These are phyloP conservation scores for Cylloceria caligata DNA, from an alignment of 2,888 invertebrate genomes.

Conservation along the genomic window DNA sequence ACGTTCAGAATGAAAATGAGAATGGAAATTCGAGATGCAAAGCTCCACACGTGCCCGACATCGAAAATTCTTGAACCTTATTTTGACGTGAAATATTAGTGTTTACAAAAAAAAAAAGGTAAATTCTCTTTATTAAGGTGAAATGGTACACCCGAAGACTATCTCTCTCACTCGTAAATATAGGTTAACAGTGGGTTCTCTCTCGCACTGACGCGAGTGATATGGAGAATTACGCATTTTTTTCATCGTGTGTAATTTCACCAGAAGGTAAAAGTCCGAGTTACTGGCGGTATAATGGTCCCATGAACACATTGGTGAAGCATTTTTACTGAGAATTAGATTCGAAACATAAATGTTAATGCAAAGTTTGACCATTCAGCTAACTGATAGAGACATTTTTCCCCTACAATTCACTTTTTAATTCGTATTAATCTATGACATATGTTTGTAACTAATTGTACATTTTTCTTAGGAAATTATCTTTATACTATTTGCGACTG, in stretches of 20 bases:
- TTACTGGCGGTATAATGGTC: background rate
- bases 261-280: background rate
- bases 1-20: constrained; percentile 27
- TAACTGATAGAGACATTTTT: no score
- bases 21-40: constrained; percentile 15
- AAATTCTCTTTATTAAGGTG: background rate
- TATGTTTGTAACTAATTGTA: no score
- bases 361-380: background rate
- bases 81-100: background rate
- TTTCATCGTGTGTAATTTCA: background rate
- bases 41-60: constrained; percentile 19
- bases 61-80: constrained; percentile 6
- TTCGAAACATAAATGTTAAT: background rate
- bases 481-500: no score
- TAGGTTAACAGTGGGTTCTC: background rate
- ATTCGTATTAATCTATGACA: no score
- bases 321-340: background rate
- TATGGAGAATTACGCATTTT: background rate
- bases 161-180: background rate
- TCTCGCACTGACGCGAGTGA: background rate
- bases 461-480: no score
- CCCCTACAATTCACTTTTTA: no score
- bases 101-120: background rate
- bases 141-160: background rate
- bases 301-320: background rate